phyloP scores from a whole-genome alignment of 2,113 vertebrate genomes.

The Poeciliopsis turrubarensis region DNA sequence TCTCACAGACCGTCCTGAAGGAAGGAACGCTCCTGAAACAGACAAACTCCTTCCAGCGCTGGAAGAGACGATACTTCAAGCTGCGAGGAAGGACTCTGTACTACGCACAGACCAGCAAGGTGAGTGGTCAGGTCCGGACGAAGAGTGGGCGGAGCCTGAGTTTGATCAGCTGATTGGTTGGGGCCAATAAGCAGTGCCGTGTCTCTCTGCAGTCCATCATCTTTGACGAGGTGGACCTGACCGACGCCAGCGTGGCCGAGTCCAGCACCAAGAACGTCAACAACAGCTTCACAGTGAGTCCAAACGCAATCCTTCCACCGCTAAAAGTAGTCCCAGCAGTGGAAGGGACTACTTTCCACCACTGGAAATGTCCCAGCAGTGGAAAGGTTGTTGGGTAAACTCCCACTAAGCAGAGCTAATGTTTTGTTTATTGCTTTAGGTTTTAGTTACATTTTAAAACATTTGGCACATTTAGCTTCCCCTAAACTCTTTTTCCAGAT shows the following conservation, averaged over 20 bases:
- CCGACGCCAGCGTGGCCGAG: slow-evolving; percentile 95
- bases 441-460: too few relatives aligned
- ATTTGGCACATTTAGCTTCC: too few relatives aligned
- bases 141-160: not conserved
- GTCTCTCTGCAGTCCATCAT: slow-evolving; percentile 89
- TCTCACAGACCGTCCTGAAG: slow-evolving; percentile 89
- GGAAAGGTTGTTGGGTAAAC: too few relatives aligned
- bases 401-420: too few relatives aligned
- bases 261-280: slow-evolving; percentile 99
- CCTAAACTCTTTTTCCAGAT: too few relatives aligned
- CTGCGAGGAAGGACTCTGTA: slow-evolving; percentile 93
- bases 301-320: not conserved
- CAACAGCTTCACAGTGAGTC: slow-evolving; percentile 97
- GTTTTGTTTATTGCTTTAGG: too few relatives aligned
- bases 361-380: not conserved
- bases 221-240: slow-evolving; percentile 97
- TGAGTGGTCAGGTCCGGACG: not conserved
- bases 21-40: slow-evolving; percentile 96
- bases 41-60: slow-evolving; percentile 96
- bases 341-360: too few relatives aligned
- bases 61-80: slow-evolving; percentile 96
- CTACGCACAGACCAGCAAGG: slow-evolving; percentile 97
- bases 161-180: not conserved
- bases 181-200: not conserved
- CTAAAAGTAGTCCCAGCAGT: slow-evolving; percentile 3